Conservation (phyloP, 2,113 vertebrate genomes). For the Podarcis raffonei region DNA sequence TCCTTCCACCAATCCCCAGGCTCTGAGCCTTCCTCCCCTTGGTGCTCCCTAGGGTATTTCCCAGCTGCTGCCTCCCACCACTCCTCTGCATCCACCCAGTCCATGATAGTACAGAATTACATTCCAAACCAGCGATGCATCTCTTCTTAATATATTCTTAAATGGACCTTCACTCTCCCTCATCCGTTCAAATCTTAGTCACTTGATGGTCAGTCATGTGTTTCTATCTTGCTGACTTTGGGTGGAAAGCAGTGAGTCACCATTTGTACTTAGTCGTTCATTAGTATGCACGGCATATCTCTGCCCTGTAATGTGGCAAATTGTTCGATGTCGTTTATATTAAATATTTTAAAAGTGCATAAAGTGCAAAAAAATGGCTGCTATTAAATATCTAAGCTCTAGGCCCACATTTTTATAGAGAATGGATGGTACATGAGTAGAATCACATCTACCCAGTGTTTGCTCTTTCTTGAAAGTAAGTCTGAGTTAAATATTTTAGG, state of each 20-base stretch:
- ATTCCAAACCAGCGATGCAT: neutral
- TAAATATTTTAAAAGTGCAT: neutral
- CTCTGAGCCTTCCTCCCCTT: too few relatives aligned
- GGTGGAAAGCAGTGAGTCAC: neutral
- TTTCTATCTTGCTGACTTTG: neutral
- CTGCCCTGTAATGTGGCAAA: neutral
- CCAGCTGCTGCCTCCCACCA: too few relatives aligned
- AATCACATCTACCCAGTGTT: neutral
- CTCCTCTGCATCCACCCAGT: too few relatives aligned
- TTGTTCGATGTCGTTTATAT: neutral
- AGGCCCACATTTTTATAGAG: neutral
- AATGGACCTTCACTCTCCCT: neutral
- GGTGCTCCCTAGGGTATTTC: too few relatives aligned
- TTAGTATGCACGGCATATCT: neutral
- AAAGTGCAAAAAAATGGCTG: neutral
- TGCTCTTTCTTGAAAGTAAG: neutral
- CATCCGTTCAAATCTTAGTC: neutral
- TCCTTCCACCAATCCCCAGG: too few relatives aligned
- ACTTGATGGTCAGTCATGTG: neutral
- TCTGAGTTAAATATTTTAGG: neutral
- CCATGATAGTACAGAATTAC: too few relatives aligned
- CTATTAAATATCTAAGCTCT: neutral
- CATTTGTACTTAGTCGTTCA: neutral
- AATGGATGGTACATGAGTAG: neutral
- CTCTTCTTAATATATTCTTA: neutral